Conservation (phyloP, 2,113 vertebrate genomes). For the Neolamprologus sp. region DNA sequence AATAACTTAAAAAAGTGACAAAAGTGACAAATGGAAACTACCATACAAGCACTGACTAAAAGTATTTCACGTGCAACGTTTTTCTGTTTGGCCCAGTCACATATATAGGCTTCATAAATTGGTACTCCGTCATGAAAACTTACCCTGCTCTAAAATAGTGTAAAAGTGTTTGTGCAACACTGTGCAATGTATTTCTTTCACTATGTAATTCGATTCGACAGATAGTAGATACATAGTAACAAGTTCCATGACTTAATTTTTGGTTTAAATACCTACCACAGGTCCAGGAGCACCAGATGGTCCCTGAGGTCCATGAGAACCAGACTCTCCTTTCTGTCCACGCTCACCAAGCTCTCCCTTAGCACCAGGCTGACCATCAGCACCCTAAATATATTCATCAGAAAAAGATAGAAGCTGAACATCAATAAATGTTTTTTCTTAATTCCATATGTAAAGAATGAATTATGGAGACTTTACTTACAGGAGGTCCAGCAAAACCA, state of each 20-base stretch:
- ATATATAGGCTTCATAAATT: not conserved
- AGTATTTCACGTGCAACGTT: not conserved
- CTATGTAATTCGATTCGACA: not conserved
- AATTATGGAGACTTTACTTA: slow-evolving; percentile 68
- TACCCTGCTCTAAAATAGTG: not conserved
- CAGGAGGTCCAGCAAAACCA: slow-evolving; percentile 96
- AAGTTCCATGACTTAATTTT: not conserved
- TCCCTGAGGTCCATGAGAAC: slow-evolving; percentile 86
- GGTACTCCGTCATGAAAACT: not conserved
- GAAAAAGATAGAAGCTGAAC: not conserved
- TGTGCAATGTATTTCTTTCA: not conserved
- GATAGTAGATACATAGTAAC: not conserved
- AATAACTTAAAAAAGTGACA: not conserved
- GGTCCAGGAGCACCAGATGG: slow-evolving; percentile 95
- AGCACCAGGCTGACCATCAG: slow-evolving; percentile 88
- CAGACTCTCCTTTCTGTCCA: slow-evolving; percentile 90
- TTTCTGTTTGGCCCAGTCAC: not conserved
- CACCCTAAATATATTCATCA: slow-evolving; percentile 71
- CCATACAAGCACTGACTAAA: not conserved
- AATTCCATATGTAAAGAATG: not conserved
- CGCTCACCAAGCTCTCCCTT: slow-evolving; percentile 91
- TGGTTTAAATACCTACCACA: slow-evolving; percentile 70
- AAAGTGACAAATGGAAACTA: not conserved
- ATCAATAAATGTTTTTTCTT: not conserved
- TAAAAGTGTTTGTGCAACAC: not conserved